These are phyloP conservation scores for Hirudinaria manillensis DNA, from an alignment of 2,888 invertebrate genomes.

Conservation along the genomic window DNA sequence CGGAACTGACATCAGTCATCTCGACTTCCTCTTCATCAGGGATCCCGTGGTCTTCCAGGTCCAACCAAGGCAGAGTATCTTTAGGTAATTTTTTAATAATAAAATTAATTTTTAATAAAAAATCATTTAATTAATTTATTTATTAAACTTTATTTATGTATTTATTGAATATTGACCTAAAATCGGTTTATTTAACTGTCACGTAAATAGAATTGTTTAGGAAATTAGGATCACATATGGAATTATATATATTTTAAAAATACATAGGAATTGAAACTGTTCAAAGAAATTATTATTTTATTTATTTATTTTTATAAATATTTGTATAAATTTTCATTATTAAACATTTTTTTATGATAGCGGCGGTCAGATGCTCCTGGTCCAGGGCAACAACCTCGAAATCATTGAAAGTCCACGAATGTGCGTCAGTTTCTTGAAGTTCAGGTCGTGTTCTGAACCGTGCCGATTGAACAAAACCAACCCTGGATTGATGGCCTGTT, in stretches of 20 bases:
- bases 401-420: neutral
- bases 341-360: neutral
- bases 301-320: too few species aligned
- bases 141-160: too few species aligned
- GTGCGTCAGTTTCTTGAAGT: neutral
- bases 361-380: neutral
- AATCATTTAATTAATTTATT: neutral
- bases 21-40: neutral
- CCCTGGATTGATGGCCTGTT: neutral
- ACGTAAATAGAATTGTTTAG: too few species aligned
- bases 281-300: too few species aligned
- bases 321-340: too few species aligned
- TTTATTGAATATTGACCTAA: too few species aligned
- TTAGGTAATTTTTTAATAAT: constrained; percentile 19
- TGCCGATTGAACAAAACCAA: constrained; percentile 6
- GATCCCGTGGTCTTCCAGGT: constrained; percentile 21
- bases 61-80: constrained; percentile 17
- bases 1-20: neutral
- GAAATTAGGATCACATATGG: too few species aligned
- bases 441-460: neutral
- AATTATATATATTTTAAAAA: too few species aligned
- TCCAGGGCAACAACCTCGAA: neutral
- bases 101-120: neutral
- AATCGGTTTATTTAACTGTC: too few species aligned
- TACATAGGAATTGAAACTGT: too few species aligned